Conservation (phyloP, 2,113 vertebrate species). For the Upupa epops region DNA sequence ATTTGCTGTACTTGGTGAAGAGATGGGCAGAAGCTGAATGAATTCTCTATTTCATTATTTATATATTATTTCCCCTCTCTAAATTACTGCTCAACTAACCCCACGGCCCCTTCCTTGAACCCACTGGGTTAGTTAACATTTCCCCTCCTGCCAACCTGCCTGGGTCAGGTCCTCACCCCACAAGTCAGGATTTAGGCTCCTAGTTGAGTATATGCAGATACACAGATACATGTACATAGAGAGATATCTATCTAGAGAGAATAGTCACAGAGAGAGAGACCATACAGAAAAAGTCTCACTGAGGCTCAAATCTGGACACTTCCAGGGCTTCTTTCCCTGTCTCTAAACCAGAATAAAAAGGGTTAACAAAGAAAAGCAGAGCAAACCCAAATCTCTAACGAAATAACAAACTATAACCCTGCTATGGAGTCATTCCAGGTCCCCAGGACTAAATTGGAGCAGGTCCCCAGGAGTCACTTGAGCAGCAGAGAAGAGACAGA, state of each 20-base stretch:
- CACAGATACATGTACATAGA: too few relatives aligned
- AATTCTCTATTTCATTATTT: too few relatives aligned
- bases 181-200: background rate
- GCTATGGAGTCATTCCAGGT: background rate
- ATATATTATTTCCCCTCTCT: too few relatives aligned
- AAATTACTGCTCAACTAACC: background rate
- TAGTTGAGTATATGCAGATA: background rate
- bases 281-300: background rate
- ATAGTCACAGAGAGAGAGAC: too few relatives aligned
- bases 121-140: background rate
- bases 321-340: background rate
- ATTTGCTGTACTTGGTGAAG: too few relatives aligned
- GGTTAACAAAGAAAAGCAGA: rapidly evolving
- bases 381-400: background rate
- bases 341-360: background rate
- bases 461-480: constrained; percentile 3
- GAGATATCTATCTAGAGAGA: too few relatives aligned
- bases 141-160: background rate
- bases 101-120: background rate
- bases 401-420: background rate
- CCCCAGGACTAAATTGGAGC: background rate
- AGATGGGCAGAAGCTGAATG: background rate
- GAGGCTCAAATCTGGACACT: background rate
- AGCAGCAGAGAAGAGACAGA: constrained; percentile 22
- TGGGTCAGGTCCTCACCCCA: background rate